phyloP scores from a whole-genome alignment of 2,888 invertebrate genomes.

The Diloba caeruleocephala region DNA sequence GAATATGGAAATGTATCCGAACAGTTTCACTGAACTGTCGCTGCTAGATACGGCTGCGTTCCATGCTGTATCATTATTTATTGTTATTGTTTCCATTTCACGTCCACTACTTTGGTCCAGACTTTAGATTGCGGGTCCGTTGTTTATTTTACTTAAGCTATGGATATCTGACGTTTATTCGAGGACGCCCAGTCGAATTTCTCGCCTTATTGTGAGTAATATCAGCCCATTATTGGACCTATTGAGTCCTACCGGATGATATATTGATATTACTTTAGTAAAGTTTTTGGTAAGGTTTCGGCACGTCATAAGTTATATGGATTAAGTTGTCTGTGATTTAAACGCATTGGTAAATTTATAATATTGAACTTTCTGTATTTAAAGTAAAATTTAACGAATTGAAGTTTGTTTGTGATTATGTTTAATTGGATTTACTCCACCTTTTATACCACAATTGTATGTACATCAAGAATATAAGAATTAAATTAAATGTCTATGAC shows the following conservation, averaged over 20 bases:
- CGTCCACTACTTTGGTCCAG: slow-evolving; percentile 52
- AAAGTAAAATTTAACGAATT: no score
- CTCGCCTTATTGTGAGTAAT: slow-evolving; percentile 59
- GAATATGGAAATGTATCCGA: slow-evolving; percentile 23
- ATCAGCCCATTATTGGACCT: slow-evolving; percentile 50
- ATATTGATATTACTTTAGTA: slow-evolving; percentile 54
- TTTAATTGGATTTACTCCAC: no score
- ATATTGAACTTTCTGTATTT: no score
- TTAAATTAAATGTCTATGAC: no score
- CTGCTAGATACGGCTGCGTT: slow-evolving; percentile 30
- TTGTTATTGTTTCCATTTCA: slow-evolving; percentile 76
- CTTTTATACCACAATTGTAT: no score
- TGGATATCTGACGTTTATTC: slow-evolving; percentile 76
- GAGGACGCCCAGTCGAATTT: slow-evolving; percentile 43
- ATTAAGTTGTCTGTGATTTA: slow-evolving; percentile 7
- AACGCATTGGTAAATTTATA: background rate
- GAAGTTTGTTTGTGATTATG: no score
- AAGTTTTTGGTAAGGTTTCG: slow-evolving; percentile 35
- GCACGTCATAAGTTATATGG: slow-evolving; percentile 13
- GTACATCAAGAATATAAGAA: no score
- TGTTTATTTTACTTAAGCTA: slow-evolving; percentile 75
- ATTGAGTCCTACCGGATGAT: slow-evolving; percentile 53
- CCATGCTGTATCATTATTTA: slow-evolving; percentile 75
- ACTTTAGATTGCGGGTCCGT: slow-evolving; percentile 58
- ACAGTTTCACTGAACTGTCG: slow-evolving; percentile 17